phyloP scores from a whole-genome alignment of 2,888 invertebrate genomes.

The Schizotus pectinicornis region DNA sequence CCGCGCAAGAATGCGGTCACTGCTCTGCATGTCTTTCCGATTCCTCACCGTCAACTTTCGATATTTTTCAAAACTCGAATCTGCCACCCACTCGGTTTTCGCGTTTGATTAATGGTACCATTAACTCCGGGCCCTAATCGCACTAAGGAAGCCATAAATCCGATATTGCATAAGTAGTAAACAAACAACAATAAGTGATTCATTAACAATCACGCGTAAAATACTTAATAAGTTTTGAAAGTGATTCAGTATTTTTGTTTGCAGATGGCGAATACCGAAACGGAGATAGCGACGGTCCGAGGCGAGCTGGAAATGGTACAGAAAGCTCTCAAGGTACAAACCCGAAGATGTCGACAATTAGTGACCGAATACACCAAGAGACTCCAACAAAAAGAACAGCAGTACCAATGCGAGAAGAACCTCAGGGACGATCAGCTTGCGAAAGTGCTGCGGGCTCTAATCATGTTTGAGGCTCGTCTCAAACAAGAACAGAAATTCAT shows the following conservation, averaged over 20 bases:
- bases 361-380: slow-evolving; percentile 69
- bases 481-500: slow-evolving; percentile 77
- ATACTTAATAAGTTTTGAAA: no score
- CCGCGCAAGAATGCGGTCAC: slow-evolving; percentile 40
- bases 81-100: no score
- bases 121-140: no score
- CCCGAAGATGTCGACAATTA: slow-evolving; percentile 71
- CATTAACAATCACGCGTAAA: no score
- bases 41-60: slow-evolving; percentile 21
- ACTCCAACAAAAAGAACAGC: slow-evolving; percentile 66
- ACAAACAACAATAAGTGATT: no score
- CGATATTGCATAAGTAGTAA: no score
- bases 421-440: slow-evolving; percentile 75
- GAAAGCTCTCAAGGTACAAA: slow-evolving; percentile 69
- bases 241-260: slow-evolving; percentile 51
- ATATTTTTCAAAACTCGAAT: slow-evolving; percentile 21
- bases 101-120: no score
- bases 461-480: slow-evolving; percentile 74
- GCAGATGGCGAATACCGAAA: slow-evolving; percentile 71
- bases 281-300: slow-evolving; percentile 64
- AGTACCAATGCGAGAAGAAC: slow-evolving; percentile 66
- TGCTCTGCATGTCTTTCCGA: slow-evolving; percentile 26
- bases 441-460: slow-evolving; percentile 71
- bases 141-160: no score
- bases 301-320: slow-evolving; percentile 72